These are phyloP conservation scores for Orchesella cincta DNA, from an alignment of 1,140 invertebrate genomes.

Conservation along the genomic window DNA sequence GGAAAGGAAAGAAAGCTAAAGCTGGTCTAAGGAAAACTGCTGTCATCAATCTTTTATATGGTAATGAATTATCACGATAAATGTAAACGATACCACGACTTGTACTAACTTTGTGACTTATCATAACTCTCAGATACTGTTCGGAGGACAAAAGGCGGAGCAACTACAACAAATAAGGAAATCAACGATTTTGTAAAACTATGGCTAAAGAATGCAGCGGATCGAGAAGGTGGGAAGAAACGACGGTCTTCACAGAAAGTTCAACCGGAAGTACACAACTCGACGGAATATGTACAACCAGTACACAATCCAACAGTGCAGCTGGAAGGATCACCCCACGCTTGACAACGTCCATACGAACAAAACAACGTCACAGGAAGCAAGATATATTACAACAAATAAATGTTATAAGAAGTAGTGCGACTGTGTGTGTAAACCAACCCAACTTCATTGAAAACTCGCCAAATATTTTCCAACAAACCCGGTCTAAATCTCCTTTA, in stretches of 20 bases:
- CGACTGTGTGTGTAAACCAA: too few relatives aligned
- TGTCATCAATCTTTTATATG: neutral
- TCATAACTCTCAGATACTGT: conserved; percentile 25
- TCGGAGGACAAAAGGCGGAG: neutral
- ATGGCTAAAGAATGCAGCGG: neutral
- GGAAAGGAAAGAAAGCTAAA: too few relatives aligned
- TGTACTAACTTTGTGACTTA: neutral
- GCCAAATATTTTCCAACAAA: neutral
- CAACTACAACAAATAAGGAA: neutral
- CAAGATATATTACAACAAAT: neutral
- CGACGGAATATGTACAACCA: neutral
- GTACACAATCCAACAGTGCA: neutral
- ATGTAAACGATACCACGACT: neutral
- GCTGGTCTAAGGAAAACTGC: neutral
- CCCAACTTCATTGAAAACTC: too few relatives aligned
- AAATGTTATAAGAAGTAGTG: neutral
- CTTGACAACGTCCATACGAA: neutral
- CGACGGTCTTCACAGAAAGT: neutral
- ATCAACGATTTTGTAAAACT: neutral
- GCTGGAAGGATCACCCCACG: neutral
- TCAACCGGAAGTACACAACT: neutral
- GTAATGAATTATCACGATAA: neutral
- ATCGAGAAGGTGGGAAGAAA: neutral
- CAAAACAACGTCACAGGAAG: neutral
- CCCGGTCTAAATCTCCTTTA: neutral